These are phyloP conservation scores for Phrynosoma blainvillii DNA, from an alignment of 2,113 vertebrate species.

Conservation along the genomic window DNA sequence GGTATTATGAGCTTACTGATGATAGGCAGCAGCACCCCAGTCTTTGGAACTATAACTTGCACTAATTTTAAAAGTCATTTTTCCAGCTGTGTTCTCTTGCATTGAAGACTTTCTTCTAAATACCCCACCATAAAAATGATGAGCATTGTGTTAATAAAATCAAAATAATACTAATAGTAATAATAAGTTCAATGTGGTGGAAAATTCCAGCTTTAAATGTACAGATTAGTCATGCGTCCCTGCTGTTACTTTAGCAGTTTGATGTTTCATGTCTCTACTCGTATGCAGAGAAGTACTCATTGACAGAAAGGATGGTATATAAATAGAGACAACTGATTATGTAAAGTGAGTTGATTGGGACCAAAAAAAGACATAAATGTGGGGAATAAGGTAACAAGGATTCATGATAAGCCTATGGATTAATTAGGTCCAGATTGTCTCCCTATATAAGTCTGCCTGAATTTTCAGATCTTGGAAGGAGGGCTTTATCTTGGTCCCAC, in stretches of 20 bases:
- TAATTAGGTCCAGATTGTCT: not conserved
- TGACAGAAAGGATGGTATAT: not conserved
- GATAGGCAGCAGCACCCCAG: not conserved
- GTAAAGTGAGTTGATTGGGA: not conserved
- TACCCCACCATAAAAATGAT: not conserved
- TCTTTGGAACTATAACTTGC: not conserved
- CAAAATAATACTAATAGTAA: not conserved
- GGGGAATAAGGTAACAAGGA: not conserved
- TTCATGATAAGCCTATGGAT: not conserved
- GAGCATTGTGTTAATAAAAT: not conserved
- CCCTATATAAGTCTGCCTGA: no score
- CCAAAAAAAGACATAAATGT: not conserved
- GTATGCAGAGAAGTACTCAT: not conserved
- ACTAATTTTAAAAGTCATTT: no score
- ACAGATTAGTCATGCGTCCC: not conserved
- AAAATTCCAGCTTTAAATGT: not conserved
- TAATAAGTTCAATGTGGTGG: not conserved
- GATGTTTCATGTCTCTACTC: not conserved
- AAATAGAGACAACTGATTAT: not conserved
- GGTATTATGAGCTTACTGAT: not conserved
- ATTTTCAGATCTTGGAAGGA: no score
- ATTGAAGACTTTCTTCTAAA: not conserved
- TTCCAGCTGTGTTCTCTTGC: not conserved
- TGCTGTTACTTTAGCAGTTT: not conserved
- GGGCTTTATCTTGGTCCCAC: no score